These are phyloP conservation scores for Gobio occitaniae DNA, from an alignment of 2,797 vertebrate genomes.

Conservation along the genomic window DNA sequence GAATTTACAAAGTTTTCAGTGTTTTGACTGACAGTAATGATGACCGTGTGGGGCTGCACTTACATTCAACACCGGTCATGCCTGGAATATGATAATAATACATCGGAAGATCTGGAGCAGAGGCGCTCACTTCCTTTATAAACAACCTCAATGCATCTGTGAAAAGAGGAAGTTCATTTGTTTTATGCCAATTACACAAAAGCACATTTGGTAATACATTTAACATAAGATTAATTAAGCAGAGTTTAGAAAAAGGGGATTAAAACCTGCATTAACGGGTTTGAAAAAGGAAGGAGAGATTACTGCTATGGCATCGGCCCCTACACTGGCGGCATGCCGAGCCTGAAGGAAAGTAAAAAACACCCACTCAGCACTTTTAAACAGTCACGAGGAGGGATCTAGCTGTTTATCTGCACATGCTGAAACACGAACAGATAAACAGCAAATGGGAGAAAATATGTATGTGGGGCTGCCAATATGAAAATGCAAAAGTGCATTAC, in stretches of 20 bases:
- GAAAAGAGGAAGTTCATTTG: slow-evolving; percentile 31
- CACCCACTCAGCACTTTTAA: background rate
- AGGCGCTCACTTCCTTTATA: slow-evolving; percentile 83
- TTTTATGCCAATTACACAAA: background rate
- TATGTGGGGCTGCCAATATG: background rate
- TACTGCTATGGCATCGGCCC: slow-evolving; percentile 86
- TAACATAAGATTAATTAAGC: background rate
- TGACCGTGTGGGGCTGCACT: slow-evolving; percentile 64
- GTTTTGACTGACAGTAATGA: background rate
- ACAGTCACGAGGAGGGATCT: background rate
- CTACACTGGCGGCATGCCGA: slow-evolving; percentile 82
- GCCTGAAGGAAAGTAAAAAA: slow-evolving; percentile 76
- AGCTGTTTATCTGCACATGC: background rate
- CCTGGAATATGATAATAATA: slow-evolving; percentile 94
- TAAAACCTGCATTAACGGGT: slow-evolving; percentile 82
- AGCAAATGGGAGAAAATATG: background rate
- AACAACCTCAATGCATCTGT: slow-evolving; percentile 80
- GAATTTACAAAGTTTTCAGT: background rate
- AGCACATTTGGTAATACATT: background rate
- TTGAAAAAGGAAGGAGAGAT: slow-evolving; percentile 91
- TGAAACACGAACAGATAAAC: background rate
- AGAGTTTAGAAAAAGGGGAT: background rate
- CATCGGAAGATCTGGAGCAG: slow-evolving; percentile 86
- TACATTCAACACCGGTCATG: slow-evolving; percentile 87
- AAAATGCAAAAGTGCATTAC: background rate